These are phyloP conservation scores for Anthonomus grandis DNA, from an alignment of 1,140 invertebrate species.

Conservation along the genomic window DNA sequence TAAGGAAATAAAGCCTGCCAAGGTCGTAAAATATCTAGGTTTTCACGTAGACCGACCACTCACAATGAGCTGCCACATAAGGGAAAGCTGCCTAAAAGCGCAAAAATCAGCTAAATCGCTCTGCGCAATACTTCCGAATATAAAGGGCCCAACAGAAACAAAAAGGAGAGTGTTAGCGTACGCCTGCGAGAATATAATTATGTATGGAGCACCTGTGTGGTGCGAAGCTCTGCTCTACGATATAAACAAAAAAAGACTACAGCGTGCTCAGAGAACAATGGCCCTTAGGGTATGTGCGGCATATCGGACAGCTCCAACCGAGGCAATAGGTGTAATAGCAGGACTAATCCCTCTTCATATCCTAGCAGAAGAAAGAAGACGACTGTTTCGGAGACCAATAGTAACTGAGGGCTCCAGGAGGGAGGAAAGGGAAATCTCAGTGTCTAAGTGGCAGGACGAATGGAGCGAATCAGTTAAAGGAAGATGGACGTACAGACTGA, in stretches of 20 bases:
- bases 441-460: conserved; percentile 9
- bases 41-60: neutral
- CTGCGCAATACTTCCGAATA: too few species aligned
- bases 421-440: neutral
- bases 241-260: neutral
- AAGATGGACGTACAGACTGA: conserved; percentile 17
- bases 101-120: too few species aligned
- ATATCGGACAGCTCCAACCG: conserved; percentile 24
- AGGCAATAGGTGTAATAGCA: conserved; percentile 24
- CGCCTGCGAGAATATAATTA: neutral
- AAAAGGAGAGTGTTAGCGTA: conserved; percentile 3
- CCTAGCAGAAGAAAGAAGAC: conserved; percentile 26
- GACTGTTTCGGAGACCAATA: neutral
- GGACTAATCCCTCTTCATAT: conserved; percentile 30
- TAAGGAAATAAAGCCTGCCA: too few species aligned
- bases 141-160: neutral
- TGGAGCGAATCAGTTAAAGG: conserved; percentile 21
- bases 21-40: neutral
- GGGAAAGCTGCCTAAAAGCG: too few species aligned
- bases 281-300: conserved; percentile 5
- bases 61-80: neutral
- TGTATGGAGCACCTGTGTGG: conserved; percentile 10
- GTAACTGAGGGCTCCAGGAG: neutral
- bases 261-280: neutral
- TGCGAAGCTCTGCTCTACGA: neutral